Evolutionary conservation across 2,113 vertebrate genomes (phyloP).

Genomic region (Thymallus thymallus): DNA sequence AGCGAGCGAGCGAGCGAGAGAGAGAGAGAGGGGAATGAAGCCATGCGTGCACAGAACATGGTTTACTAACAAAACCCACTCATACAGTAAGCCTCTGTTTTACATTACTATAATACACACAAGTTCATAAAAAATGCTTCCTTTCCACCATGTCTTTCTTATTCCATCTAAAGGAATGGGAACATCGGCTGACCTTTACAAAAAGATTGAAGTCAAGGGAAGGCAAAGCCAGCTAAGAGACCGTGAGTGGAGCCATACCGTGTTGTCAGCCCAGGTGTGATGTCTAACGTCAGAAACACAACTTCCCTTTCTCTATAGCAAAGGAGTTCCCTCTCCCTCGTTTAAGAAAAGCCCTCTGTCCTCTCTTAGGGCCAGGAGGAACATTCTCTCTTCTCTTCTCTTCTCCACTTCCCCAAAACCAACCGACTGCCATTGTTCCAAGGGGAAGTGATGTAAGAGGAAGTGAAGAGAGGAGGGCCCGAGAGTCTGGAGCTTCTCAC

Average conservation of each 20-base stretch:
- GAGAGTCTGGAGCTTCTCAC: not conserved
- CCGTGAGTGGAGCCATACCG: too few species aligned
- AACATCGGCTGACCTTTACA: too few species aligned
- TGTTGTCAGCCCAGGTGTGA: too few species aligned
- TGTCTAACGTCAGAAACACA: not conserved
- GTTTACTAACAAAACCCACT: not conserved
- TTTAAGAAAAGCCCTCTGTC: slow-evolving; percentile 53
- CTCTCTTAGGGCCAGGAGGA: slow-evolving; percentile 62
- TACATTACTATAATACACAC: not conserved
- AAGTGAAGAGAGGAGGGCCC: slow-evolving; percentile 49
- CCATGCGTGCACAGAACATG: slow-evolving; percentile 53
- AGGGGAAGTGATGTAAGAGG: slow-evolving; percentile 63
- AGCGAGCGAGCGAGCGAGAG: slow-evolving; percentile 50
- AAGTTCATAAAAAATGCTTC: too few species aligned
- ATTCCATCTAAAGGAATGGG: too few species aligned
- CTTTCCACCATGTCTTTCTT: too few species aligned
- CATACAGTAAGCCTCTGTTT: not conserved
- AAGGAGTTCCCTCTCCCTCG: slow-evolving; percentile 53
- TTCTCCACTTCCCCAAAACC: slow-evolving; percentile 60
- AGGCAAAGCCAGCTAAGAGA: too few species aligned
- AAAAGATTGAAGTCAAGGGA: too few species aligned
- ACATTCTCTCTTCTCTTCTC: slow-evolving; percentile 70
- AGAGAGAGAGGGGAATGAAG: slow-evolving; percentile 41
- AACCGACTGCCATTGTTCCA: slow-evolving; percentile 53
- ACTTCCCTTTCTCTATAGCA: slow-evolving; percentile 56